Evolutionary conservation across 2,113 vertebrate genomes (phyloP).

Genomic region (Ophiodon elongatus): DNA sequence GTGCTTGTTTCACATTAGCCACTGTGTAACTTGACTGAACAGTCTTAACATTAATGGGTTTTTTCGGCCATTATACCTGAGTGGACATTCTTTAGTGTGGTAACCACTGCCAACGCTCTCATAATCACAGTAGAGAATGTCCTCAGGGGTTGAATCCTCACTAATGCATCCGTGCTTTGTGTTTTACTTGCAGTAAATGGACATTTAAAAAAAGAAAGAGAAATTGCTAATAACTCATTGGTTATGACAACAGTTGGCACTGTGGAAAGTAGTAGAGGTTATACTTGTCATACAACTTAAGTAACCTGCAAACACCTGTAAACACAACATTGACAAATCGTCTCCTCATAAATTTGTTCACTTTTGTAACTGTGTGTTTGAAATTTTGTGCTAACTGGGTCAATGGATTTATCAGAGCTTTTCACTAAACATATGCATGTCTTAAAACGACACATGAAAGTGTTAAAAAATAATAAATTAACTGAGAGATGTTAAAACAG

Average conservation of each 20-base stretch:
- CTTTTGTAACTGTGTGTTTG: not conserved
- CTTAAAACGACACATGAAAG: too few species aligned
- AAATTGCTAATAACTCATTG: not conserved
- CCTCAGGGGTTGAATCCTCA: not conserved
- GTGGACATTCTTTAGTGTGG: not conserved
- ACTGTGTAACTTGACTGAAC: not conserved
- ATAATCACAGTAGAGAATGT: not conserved
- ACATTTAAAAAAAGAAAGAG: not conserved
- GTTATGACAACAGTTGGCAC: not conserved
- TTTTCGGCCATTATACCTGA: not conserved
- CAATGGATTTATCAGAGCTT: not conserved
- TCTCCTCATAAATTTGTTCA: not conserved
- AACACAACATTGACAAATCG: not conserved
- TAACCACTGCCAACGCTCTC: not conserved
- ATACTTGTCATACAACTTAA: not conserved
- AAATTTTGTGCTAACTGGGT: not conserved
- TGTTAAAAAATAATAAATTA: too few species aligned
- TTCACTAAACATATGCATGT: not conserved
- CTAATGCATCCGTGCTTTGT: not conserved
- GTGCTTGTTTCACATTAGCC: slow-evolving; percentile 20
- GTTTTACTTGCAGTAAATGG: not conserved
- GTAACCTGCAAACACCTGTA: not conserved
- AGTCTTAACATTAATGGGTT: not conserved
- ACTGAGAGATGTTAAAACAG: too few species aligned
- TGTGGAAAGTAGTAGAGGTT: not conserved